Evolutionary conservation across 53 echinoderm and acorn worm genomes (phyloP), one percentile per base, ranked within the genome.

Genomic region (Hippasteria phrygiana): DNA sequence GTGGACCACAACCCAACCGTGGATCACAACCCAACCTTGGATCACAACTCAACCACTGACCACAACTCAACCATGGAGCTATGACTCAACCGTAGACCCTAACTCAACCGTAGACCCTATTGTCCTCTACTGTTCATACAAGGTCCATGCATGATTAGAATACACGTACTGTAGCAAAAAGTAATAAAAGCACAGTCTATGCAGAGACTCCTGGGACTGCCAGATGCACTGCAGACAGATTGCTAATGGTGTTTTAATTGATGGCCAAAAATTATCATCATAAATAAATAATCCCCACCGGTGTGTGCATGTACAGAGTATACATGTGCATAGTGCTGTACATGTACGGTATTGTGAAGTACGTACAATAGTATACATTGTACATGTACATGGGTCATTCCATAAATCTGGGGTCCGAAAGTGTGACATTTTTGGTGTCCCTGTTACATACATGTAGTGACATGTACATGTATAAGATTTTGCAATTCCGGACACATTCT

Each of bases 161-260:
- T n/a, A n/a, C n/a, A n/a, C n/a, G n/a, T n/a, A 47, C 13, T 9
- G 47, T 9, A 47, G 6, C 13, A 47, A 47, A 47, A 47, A 18
- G 56, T n/a, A 56, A 56, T 56, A 18, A 3, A 7, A 56, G 10
- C 17, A 56, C 56, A 7, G 46, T 5, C 46, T 11, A 45, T 45
- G 46, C 46, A 45, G 46, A 5, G 46, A 45, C 17, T 56, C 17
- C 4, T 8, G 56, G 3, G 17, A 18, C 20, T 12, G 35, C 11
- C 33, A 33, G 67, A 66, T 66, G 32, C 33, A 66, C 36, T 14
- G 67, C 36, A 66, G 33, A 34, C 67, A 66, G 33, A 34, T 35
- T 66, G 67, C 67, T 66, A 66, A 66, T 35, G 67, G 67, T 36
- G 36, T 33, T 66, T 66, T 36, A 66, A 66, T 66, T 66, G 67